These are phyloP conservation scores for Zaprionus gabonicus DNA, from an alignment of 1,140 invertebrate genomes.

Conservation along the genomic window DNA sequence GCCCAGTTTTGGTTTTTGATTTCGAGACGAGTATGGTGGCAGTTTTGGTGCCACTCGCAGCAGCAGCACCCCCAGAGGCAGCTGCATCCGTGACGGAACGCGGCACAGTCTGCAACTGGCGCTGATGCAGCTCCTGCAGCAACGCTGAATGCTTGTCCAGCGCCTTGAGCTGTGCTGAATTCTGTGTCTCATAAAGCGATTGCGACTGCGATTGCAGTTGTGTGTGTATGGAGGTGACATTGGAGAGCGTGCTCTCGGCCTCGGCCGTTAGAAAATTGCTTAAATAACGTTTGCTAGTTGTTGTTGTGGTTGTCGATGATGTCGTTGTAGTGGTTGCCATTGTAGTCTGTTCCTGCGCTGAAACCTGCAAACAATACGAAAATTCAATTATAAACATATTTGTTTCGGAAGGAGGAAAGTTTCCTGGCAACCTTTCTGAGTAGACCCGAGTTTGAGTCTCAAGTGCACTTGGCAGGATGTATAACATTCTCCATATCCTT, in stretches of 20 bases:
- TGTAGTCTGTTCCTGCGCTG: constrained; percentile 77
- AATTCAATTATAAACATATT: background rate
- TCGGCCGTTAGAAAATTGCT: constrained; percentile 76
- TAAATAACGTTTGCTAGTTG: constrained; percentile 79
- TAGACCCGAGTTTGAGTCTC: constrained; percentile 78
- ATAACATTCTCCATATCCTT: constrained; percentile 86
- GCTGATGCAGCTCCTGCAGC: constrained; percentile 76
- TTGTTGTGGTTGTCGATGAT: constrained; percentile 66
- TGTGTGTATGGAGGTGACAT: constrained; percentile 83
- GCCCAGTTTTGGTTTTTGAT: constrained; percentile 85
- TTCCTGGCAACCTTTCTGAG: constrained; percentile 64
- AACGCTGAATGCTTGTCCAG: constrained; percentile 76
- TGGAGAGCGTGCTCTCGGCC: constrained; percentile 83
- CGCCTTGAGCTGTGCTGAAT: constrained; percentile 65
- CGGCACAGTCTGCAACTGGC: constrained; percentile 65
- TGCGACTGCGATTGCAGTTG: constrained; percentile 70
- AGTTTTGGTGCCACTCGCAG: constrained; percentile 73
- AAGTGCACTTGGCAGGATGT: constrained; percentile 83
- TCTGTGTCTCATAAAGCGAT: constrained; percentile 76
- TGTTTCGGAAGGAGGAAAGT: background rate
- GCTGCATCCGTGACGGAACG: constrained; percentile 50
- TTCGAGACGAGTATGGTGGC: constrained; percentile 84
- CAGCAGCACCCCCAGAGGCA: constrained; percentile 31
- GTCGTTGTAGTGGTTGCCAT: constrained; percentile 72
- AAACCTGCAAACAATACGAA: constrained; percentile 58